Evolutionary conservation across 2,888 invertebrate species (phyloP).

Genomic region (Chloroclysta siterata): DNA sequence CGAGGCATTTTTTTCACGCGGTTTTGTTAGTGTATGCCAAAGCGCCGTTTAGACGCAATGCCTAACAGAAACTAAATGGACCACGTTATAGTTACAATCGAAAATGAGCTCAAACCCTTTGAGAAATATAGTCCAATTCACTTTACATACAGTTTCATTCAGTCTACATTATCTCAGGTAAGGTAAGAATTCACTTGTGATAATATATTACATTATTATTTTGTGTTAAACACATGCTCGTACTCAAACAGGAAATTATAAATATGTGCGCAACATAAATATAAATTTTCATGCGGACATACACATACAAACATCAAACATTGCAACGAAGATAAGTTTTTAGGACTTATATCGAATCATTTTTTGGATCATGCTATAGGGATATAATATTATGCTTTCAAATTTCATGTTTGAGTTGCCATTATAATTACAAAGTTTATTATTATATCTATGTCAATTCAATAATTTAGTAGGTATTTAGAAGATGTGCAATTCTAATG

Average conservation of each 20-base stretch:
- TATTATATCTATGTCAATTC: constrained; percentile 39
- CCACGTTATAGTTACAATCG: constrained; percentile 18
- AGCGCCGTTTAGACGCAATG: constrained; percentile 31
- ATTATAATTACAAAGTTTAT: constrained; percentile 43
- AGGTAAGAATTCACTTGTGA: constrained; percentile 10
- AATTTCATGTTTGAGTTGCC: constrained; percentile 75
- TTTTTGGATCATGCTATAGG: constrained; percentile 32
- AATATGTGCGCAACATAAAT: constrained; percentile 55
- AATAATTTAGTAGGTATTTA: constrained; percentile 40
- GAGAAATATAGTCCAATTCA: constrained; percentile 1
- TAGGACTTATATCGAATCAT: background rate
- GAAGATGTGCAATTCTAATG: constrained; percentile 53
- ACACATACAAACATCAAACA: constrained; percentile 37
- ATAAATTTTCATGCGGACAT: constrained; percentile 41
- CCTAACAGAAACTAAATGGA: constrained; percentile 21
- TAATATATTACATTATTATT: constrained; percentile 5
- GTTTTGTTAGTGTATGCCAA: constrained; percentile 27
- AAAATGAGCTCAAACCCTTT: constrained; percentile 8
- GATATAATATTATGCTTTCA: constrained; percentile 35
- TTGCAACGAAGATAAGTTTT: constrained; percentile 3
- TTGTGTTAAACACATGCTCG: constrained; percentile 56
- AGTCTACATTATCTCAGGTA: constrained; percentile 4
- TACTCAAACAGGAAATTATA: constrained; percentile 78
- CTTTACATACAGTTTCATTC: background rate
- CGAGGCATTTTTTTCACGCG: constrained; percentile 59